Base-by-base conservation (phyloP, 1,140 invertebrate genomes). In the Procambarus clarkii region DNA sequence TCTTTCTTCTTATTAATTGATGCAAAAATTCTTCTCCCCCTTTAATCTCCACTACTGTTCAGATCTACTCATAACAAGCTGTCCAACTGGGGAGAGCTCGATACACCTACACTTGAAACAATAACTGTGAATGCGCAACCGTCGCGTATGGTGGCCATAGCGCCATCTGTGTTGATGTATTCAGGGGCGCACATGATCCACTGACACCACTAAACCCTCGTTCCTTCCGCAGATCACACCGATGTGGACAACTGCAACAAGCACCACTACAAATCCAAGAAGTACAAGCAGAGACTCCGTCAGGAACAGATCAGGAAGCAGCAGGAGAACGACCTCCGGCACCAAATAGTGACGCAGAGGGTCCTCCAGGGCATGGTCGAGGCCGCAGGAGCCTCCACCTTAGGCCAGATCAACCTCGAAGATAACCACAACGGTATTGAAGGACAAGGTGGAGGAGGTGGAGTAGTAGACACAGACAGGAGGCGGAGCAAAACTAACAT, bases 161-260 rank as follows among this genome's bases (percentile, higher is more conserved):
- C 34, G 34, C 34, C 34, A 34, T 34, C 34, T 34, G 34, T 34
- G 34, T 34, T 34, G 34, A 34, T 1, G 34, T 34, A 1, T 34
- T 34, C 34, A 34, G 34, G 34, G 34, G 34, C 34, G 34, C 34
- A 34, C 34, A 34, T 34, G 34, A 34, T 34, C 34, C 34, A 34
- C 34, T 34, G 0, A 34, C 34, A 34, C 34, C 34, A 34, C 34
- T 34, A 34, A 34, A 34, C 34, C 34, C 60, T 64, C 18, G 7
- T 34, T 74, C 44, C 18, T 21, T 1, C 50, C 44, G 9, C 85
- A 87, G 85, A 87, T 64, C 85, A 87, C 76, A 87, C 85, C n/a
- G 34, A 78, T 50, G 48, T 48, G 1, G 85, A 87, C 76, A 76
- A 87, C 50, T 87, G 85, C 85, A 77, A 87, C 85, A 87, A 86